Evolutionary conservation across 1,140 invertebrate genomes (phyloP), one percentile per base, ranked within the genome.

Genomic region (Drosophila ogumai): DNA sequence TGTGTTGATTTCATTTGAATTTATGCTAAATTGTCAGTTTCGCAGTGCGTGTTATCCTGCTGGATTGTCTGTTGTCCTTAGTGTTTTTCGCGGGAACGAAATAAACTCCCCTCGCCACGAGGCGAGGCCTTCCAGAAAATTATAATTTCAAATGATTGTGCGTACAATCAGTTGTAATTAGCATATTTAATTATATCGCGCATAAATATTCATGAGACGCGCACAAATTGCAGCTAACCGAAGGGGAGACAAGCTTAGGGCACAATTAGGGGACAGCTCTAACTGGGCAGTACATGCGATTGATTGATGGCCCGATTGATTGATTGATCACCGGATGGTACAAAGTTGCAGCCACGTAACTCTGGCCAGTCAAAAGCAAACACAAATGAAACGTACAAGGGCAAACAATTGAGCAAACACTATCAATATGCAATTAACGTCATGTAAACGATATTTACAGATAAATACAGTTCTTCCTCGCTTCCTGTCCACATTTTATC

Each of bases 71-170:
- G 66, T 68, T 60, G 38, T 44, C 47, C 36, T 49, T 41, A 57
- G 49, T 68, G 52, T 61, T 79, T 52, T 54, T 17, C 49, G 67
- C 36, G 15, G 41, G 7, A 28, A 19, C 36, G 7, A 31, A 46
- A 63, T 36, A 34, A 41, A 61, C 55, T 63, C 43, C n/a, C 47
- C 47, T 31, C 47, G 49, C 41, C 43, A 5, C 56, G 57, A n/a
- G n/a, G n/a, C 28, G 12, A 15, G 17, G 31, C 41, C 32, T 22
- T 46, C 63, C 54, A 31, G 57, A 31, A 65, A 84, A 88, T 88
- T 88, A 88, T 85, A 90, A 90, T 88, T 88, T 88, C 85, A 88
- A 88, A 88, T 85, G 79, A 86, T 88, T 88, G 84, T 88, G 85
- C 85, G 82, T 86, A 86, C 82, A 88, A 88, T 88, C 85, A 88